Base-by-base conservation (phyloP, 2,888 invertebrate species). In the Ophonus ardosiacus region DNA sequence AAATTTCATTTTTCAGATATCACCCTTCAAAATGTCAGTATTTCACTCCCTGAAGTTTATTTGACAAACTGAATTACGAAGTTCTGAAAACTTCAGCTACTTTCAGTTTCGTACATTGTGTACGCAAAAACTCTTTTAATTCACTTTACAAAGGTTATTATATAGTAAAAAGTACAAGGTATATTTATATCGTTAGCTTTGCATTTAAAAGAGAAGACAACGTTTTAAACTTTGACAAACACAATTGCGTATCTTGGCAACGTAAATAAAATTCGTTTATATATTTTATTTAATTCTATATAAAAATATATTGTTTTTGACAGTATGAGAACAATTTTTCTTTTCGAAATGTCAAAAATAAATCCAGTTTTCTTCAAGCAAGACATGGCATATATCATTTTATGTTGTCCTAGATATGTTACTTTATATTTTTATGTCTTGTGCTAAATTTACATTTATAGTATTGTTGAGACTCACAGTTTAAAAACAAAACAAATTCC, bases 31-130 rank as follows among this genome's bases (percentile, higher is more conserved):
- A 21, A 21, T 21, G 1, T 21, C 21, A 21, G 21, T 21, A 43
- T 43, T 43, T 10, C 43, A 43, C 3, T 43, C 43, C 43, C 43
- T 6, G 43, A 10, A 51, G 43, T 51, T 10, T 63, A 21, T 1
- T 63, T 63, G 21, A 63, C 63, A 63, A 63, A 63, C 63, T 18
- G 18, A 63, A 63, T 63, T 63, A 63, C 24, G 63, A 63, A 63
- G 21, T 63, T 63, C 8, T 7, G 13, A 21, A 63, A 63, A 63
- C 63, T 63, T 63, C 63, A 63, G 59, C 17, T 17, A 51, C 43
- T 51, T 51, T 51, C 43, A 51, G 43, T 51, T 51, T 51, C 43
- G 43, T 8, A 51, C 43, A 51, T 51, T 51, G 13, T 51, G 43
- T 51, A 51, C 43, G 5, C 31, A 31, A 31, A 31, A 31, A 31